Evolutionary conservation across 2,888 invertebrate genomes (phyloP).

Genomic region (Pterobdella sp.): DNA sequence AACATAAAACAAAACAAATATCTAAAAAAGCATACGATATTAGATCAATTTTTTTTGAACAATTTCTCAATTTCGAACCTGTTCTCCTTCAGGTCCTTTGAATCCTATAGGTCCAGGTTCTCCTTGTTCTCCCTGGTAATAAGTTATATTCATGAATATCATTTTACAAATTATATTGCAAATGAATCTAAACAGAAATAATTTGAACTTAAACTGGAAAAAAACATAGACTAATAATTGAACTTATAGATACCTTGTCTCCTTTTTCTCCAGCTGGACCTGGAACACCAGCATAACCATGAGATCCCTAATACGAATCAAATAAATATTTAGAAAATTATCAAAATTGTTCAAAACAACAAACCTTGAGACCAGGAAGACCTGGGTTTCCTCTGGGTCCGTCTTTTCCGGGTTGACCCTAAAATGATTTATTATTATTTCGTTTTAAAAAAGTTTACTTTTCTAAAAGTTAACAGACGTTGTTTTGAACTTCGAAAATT

Average conservation of each 20-base stretch:
- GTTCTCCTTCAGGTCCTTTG: conserved; percentile 32
- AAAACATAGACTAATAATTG: not conserved
- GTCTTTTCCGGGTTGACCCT: conserved; percentile 34
- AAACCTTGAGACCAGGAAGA: conserved; percentile 33
- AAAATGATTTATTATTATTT: not conserved
- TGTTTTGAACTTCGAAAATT: too few relatives aligned
- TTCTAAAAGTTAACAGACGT: too few relatives aligned
- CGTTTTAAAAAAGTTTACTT: too few relatives aligned
- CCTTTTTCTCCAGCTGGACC: conserved; percentile 53
- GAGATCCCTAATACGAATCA: conserved; percentile 58
- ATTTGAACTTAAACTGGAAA: not conserved
- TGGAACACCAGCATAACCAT: conserved; percentile 66
- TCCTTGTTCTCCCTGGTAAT: conserved; percentile 31
- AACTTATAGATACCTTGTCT: conserved; percentile 53
- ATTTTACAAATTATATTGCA: not conserved
- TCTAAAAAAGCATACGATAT: not conserved
- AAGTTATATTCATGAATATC: not conserved
- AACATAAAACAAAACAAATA: not conserved
- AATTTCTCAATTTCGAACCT: conserved; percentile 17
- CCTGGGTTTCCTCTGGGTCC: conserved; percentile 35
- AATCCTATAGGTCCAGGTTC: conserved; percentile 35
- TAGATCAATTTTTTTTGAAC: not conserved
- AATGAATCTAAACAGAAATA: not conserved
- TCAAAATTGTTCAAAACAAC: not conserved
- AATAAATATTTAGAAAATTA: not conserved